Evolutionary conservation across 2,797 vertebrate species (phyloP), one percentile per base, ranked within the genome.

Genomic region (Ataeniobius toweri): DNA sequence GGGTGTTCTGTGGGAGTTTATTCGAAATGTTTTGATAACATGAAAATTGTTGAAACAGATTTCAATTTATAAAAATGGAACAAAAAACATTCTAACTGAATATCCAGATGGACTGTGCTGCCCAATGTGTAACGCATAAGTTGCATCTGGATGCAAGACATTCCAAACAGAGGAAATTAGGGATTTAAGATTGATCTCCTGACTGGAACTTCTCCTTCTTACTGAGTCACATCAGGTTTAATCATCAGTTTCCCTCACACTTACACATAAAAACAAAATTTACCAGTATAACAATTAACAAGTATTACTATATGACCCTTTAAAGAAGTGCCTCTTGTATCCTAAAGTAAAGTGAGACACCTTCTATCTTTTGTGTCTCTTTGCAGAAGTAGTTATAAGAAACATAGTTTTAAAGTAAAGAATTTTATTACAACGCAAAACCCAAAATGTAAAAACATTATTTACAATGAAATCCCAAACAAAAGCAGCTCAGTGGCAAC

Each of bases 341-440:
- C 65, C 89, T 88, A 83, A 88, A 88, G 26, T 46, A 26, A 75
- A 77, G 76, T 31, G 36, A 63, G 14, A 71, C 58, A 55, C 5
- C n/a, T 20, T 9, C 48, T 83, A 51, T 80, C 55, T 63, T 28
- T 36, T 61, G 22, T 74, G 22, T 73, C 76, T 85, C 13, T 80
- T 79, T 76, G 72, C 41, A 5, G 6, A 63, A 13, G 80, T 31
- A 48, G 53, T 83, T 44, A 51, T 75, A 9, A 78, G 24, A 84
- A 85, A 75, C n/a, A 51, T 14, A 75, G 65, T 12, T 73, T 2
- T 13, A 78, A 59, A 31, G n/a, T 41, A 61, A 76, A 72, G 48
- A 8, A 31, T 70, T 82, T 91, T 90, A 71, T 85, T 88, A 46
- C 59, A 58, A 77, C 31, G 24, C 3, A 80, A 83, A 83, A 31